Base-by-base conservation (phyloP, 1,140 invertebrate species). In the Nasonia vitripennis region DNA sequence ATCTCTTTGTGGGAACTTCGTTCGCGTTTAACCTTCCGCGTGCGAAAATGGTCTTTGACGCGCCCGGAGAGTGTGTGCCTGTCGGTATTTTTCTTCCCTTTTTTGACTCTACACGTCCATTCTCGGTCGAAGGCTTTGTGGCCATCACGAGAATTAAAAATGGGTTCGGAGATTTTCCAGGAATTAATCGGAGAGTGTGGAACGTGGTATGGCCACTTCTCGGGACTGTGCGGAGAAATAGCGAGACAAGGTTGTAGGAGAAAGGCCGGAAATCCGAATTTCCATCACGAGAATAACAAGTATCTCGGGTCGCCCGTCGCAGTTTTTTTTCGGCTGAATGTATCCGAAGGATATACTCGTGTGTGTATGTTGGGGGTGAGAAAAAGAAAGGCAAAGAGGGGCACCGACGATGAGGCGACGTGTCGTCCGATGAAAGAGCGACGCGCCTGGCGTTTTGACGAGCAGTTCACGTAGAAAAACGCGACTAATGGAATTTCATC, bases 401-500 rank as follows among this genome's bases (percentile, higher is more conserved):
- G 17, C 34, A 37, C 14, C 20, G 55, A 62, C 55, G 14, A 62
- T 20, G 14, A 62, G 14, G 55, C 14, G 14, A n/a, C 17, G 55
- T 62, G 55, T 62, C 20, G 55, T 62, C 14, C 20, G 55, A 62
- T 62, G 55, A 62, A 62, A 62, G 34, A 73, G 34, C 27, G 2
- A 10, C 17, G 70, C 23, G 34, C 70, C 11, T 31, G 70, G 27
- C 70, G 27, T 34, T 73, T 37, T 73, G 70, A 73, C 27, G 27
- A 2, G 27, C 34, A 31, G 11, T 34, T 31, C 70, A 37, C 27
- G 70, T 73, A 31, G 27, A 37, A 41, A n/a, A 41, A 45, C 74
- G 41, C 74, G 14, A 45, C 74, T 45, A 77, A 77, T 77, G 74
- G 27, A 77, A 77, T 77, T 77, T 77, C 74, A 77, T 75, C 34